Conservation (phyloP, 2,888 invertebrate genomes). For the Lottia scabra region DNA sequence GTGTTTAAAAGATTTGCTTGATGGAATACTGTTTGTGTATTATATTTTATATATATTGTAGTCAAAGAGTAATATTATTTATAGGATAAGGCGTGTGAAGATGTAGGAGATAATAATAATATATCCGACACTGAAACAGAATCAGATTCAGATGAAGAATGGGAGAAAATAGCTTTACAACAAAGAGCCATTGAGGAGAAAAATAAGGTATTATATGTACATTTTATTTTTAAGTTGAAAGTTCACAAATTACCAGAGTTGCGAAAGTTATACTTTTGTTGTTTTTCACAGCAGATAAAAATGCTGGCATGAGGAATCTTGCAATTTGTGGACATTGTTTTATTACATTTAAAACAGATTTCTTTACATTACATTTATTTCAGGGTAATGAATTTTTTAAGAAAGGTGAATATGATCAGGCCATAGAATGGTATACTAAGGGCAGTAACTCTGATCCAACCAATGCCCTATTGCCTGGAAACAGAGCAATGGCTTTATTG, state of each 20-base stretch:
- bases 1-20: background rate
- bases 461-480: conserved; percentile 82
- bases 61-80: background rate
- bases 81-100: conserved; percentile 64
- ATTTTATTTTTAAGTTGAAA: too few species aligned
- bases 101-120: conserved; percentile 44
- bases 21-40: background rate
- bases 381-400: conserved; percentile 70
- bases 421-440: conserved; percentile 68
- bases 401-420: conserved; percentile 63
- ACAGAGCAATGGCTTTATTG: conserved; percentile 87
- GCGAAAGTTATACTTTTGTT: background rate
- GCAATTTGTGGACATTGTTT: too few species aligned
- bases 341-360: too few species aligned
- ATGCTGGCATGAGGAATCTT: too few species aligned
- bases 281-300: too few species aligned
- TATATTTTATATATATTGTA: too few species aligned
- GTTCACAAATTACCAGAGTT: too few species aligned
- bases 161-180: conserved; percentile 66
- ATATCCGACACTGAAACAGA: conserved; percentile 49
- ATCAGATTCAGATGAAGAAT: conserved; percentile 67
- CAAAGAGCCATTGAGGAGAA: conserved; percentile 79
- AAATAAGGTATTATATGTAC: conserved; percentile 75
- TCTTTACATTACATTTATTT: too few species aligned
- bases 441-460: conserved; percentile 67